These are phyloP conservation scores for Apoda limacodes DNA, from an alignment of 2,888 invertebrate species.

Conservation along the genomic window DNA sequence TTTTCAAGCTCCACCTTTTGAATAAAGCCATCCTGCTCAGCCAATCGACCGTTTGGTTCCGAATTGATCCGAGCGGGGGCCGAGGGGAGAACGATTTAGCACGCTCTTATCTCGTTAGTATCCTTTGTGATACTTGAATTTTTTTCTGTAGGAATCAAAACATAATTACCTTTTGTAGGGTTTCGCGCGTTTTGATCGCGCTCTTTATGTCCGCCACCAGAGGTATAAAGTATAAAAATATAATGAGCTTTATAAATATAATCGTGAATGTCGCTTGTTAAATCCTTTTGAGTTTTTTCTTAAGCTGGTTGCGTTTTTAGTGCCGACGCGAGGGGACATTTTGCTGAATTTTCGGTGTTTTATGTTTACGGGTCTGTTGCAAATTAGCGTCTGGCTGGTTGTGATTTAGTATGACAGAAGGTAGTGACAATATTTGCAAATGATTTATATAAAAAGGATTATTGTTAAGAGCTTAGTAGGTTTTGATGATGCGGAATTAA, in stretches of 20 bases:
- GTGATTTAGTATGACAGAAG: constrained; percentile 57
- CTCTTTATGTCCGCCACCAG: constrained; percentile 57
- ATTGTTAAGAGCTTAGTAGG: no score
- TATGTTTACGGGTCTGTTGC: constrained; percentile 52
- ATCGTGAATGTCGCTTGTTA: constrained; percentile 65
- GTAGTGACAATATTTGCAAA: no score
- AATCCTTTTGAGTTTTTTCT: constrained; percentile 63
- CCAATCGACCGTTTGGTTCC: constrained; percentile 57
- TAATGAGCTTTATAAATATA: no score
- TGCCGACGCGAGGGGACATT: constrained; percentile 28
- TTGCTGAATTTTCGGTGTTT: constrained; percentile 36
- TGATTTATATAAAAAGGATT: no score
- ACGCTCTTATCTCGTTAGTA: constrained; percentile 71
- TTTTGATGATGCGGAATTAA: constrained; percentile 39
- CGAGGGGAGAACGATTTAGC: constrained; percentile 60
- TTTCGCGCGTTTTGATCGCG: constrained; percentile 67
- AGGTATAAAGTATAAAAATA: constrained; percentile 68
- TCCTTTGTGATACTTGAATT: constrained; percentile 68
- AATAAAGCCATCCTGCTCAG: constrained; percentile 43
- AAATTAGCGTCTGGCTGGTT: constrained; percentile 41
- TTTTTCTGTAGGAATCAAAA: constrained; percentile 67
- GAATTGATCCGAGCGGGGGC: constrained; percentile 62
- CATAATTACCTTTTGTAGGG: constrained; percentile 71
- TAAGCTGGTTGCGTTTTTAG: constrained; percentile 50
- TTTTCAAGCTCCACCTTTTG: constrained; percentile 18